phyloP scores from a whole-genome alignment of 1,140 invertebrate species.

The Paracyclopina nana region DNA sequence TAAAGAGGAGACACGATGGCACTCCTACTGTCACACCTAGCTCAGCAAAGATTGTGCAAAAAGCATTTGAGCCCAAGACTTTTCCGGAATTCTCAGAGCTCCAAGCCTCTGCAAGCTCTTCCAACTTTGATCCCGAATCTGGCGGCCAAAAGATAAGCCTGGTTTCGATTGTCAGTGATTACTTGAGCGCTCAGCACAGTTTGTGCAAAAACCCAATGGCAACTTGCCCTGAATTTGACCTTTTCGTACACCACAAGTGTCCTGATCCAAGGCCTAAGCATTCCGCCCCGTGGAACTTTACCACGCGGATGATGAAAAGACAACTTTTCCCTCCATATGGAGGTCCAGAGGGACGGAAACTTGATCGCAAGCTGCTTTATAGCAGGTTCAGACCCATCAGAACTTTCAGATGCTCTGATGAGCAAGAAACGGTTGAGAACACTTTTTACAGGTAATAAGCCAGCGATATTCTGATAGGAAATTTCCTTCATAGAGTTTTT shows the following conservation, averaged over 20 bases:
- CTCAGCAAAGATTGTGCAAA: too few species aligned
- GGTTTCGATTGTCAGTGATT: constrained; percentile 83
- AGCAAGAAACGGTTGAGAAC: too few species aligned
- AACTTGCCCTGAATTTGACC: constrained; percentile 70
- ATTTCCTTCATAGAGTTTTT: too few species aligned
- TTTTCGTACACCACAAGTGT: constrained; percentile 75
- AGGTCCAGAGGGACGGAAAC: constrained; percentile 32
- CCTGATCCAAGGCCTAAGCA: constrained; percentile 58
- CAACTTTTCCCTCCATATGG: constrained; percentile 26
- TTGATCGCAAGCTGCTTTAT: constrained; percentile 62
- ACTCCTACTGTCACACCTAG: too few species aligned
- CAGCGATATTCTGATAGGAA: too few species aligned
- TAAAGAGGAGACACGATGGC: too few species aligned
- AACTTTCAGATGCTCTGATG: constrained; percentile 52
- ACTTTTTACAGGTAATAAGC: too few species aligned
- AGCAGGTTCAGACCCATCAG: constrained; percentile 69
- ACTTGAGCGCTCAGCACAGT: constrained; percentile 85
- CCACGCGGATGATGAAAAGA: constrained; percentile 29
- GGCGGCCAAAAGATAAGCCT: constrained; percentile 30
- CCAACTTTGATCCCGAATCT: too few species aligned
- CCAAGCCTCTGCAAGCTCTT: too few species aligned
- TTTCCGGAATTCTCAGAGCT: too few species aligned
- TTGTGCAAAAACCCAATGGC: constrained; percentile 77
- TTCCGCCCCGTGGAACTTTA: constrained; percentile 46
- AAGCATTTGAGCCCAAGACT: too few species aligned